Evolutionary conservation across 2,888 invertebrate species (phyloP), one percentile per base, ranked within the genome.

Genomic region (Ommatoiulus sabulosus): DNA sequence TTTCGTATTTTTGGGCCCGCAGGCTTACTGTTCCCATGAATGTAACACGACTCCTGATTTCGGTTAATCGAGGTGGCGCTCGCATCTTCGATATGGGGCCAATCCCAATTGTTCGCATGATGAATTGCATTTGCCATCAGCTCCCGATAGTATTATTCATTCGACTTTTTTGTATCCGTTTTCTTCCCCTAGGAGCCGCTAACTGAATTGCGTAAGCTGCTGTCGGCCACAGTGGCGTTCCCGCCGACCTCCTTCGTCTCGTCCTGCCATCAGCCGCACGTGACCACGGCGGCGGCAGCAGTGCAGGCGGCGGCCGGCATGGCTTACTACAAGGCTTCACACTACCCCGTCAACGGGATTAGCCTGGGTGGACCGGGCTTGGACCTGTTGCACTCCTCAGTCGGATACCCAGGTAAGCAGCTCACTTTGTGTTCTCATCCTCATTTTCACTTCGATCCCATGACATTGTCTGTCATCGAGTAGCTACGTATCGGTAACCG

Each of bases 331-430:
- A 89, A 89, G 88, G 43, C 86, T 2, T 48, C 89, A 35, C 87
- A 86, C 17, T 87, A 90, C 24, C 87, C 89, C 17, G 89, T 89
- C 86, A 89, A 89, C 89, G 89, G 89, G 6, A 48, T 89, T 17
- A 89, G 89, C 44, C 84, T 89, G 20, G 44, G 89, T n/a, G 89
- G 88, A 84, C 94, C 94, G 89, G 94, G 94, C 87, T 95, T 95
- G 92, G 95, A 95, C 92, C 94, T 95, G 84, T 92, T 95, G 91
- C 95, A 95, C 91, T 93, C 94, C 17, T 94, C 95, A 89, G 95
- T 95, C 94, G 95, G 95, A 89, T 95, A 95, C 92, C 95, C 95
- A 90, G 89, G 90, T 90, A 89, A 6, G 57, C 24, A 46, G 7
- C 24, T n/a, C 20, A 84, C 84, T 12, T 57, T 57, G 2, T n/a